Percentiles rank a stretch among this genome's conserved stretches.
phyloP scores from a whole-genome alignment of 2,113 vertebrate species.

The Tychaedon coryphoeus region DNA sequence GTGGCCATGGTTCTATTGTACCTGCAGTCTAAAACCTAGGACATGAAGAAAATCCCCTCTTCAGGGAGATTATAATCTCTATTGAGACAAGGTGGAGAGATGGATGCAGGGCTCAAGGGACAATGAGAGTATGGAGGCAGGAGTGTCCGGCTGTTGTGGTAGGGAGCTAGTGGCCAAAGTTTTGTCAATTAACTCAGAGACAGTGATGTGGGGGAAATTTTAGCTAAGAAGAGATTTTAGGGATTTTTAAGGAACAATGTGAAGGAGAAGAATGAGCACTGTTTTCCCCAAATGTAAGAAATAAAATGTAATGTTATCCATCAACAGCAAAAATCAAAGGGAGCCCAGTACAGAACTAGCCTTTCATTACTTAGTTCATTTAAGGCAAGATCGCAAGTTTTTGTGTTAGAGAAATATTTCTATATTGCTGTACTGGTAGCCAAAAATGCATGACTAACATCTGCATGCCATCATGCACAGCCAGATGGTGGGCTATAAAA shows the following conservation, averaged over 20 bases:
- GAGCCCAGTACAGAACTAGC: background rate
- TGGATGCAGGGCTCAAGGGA: background rate
- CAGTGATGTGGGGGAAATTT: background rate
- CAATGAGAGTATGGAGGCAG: background rate
- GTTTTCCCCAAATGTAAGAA: background rate
- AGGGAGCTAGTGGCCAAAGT: background rate
- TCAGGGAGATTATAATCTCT: background rate
- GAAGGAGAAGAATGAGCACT: background rate
- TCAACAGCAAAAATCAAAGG: background rate
- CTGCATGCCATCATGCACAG: constrained; percentile 48
- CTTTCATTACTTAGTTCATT: constrained; percentile 46
- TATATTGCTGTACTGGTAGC: background rate
- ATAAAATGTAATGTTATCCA: background rate
- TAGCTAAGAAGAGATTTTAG: background rate
- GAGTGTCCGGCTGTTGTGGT: background rate
- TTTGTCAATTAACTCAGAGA: background rate
- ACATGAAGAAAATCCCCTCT: background rate
- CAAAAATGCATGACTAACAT: constrained; percentile 43
- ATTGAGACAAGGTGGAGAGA: background rate
- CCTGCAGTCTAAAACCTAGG: background rate
- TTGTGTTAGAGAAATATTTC: constrained; percentile 18
- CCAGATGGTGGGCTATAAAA: constrained; percentile 45
- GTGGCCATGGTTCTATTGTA: background rate
- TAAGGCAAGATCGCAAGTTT: constrained; percentile 12
- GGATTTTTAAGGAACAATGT: background rate